phyloP scores from a whole-genome alignment of 2,113 vertebrate species.

The Charina bottae region DNA sequence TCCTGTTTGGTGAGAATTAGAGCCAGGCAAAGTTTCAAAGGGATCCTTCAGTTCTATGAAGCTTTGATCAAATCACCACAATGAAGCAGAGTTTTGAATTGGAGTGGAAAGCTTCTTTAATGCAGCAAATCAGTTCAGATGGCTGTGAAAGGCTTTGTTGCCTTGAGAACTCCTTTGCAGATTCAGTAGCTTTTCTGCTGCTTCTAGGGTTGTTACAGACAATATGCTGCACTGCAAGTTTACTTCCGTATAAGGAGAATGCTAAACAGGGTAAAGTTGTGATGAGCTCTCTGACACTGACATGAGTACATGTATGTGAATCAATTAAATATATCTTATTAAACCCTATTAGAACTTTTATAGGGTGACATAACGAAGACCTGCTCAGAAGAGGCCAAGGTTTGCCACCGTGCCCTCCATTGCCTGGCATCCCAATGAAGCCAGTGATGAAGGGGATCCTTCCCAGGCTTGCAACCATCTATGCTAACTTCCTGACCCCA shows the following conservation, averaged over 20 bases:
- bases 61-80: neutral
- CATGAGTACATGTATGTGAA: neutral
- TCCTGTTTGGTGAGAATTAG: neutral
- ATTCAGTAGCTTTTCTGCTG: neutral
- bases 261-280: neutral
- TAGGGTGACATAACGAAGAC: neutral
- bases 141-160: neutral
- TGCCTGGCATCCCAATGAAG: neutral
- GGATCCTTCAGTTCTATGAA: neutral
- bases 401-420: neutral
- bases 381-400: neutral
- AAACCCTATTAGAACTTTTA: neutral
- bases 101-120: neutral
- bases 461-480: neutral
- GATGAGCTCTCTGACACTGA: neutral
- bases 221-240: neutral
- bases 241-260: neutral
- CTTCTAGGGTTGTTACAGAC: neutral
- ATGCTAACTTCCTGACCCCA: neutral
- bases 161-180: neutral
- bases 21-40: neutral
- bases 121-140: neutral
- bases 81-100: neutral
- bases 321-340: neutral
- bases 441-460: neutral